Percentiles rank a stretch among this genome's conserved stretches.
phyloP scores from a whole-genome alignment of 2,113 vertebrate genomes.

The Eleginops maclovinus region DNA sequence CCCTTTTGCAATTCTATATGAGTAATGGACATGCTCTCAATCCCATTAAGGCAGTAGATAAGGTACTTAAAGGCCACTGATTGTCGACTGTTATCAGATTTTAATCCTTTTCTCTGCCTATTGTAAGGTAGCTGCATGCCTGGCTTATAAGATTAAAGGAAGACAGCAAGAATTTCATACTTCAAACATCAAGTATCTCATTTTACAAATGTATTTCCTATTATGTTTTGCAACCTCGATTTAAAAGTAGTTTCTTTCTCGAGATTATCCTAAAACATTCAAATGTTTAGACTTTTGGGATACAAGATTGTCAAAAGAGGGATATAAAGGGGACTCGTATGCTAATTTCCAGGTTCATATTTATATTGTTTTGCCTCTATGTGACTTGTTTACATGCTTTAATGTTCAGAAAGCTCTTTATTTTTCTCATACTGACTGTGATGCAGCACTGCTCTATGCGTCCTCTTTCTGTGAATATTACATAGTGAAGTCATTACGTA shows the following conservation, averaged over 20 bases:
- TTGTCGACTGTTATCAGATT: constrained; percentile 67
- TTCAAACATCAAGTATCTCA: neutral
- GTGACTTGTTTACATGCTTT: no score
- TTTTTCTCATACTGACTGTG: no score
- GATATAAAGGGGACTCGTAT: no score
- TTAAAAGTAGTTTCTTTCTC: neutral
- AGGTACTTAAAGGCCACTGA: constrained; percentile 64
- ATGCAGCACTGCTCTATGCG: no score
- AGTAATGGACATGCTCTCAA: constrained; percentile 66
- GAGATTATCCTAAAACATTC: no score
- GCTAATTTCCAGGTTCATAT: no score
- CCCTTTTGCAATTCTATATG: constrained; percentile 54
- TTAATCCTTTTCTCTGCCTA: constrained; percentile 55
- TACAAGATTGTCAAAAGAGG: no score
- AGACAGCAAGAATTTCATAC: constrained; percentile 14
- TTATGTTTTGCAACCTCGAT: neutral
- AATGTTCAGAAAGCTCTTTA: no score
- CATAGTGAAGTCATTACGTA: no score
- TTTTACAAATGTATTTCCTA: neutral
- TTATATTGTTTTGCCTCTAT: no score
- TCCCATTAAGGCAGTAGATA: constrained; percentile 71
- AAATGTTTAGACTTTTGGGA: neutral
- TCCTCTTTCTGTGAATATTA: no score
- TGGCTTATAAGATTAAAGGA: constrained; percentile 23
- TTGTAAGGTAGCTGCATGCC: constrained; percentile 41